Percentiles rank a stretch among this genome's conserved stretches.
Conservation (phyloP, 2,888 invertebrate genomes). For the Argyresthia albistria region DNA sequence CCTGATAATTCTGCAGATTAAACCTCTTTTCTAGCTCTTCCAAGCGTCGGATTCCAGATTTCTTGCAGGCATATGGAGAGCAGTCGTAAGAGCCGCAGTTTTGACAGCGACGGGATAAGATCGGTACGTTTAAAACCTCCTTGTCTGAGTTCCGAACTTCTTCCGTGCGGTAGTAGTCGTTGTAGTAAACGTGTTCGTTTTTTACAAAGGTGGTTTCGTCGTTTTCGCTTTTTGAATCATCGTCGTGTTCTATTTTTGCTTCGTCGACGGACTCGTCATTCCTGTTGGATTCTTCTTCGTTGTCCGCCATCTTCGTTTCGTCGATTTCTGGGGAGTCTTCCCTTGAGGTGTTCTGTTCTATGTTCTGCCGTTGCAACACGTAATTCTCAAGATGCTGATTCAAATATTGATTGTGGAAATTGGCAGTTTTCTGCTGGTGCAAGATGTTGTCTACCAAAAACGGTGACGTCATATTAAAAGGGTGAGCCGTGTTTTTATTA, state of each 20-base stretch:
- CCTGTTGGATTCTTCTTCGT: constrained; percentile 31
- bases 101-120: constrained; percentile 49
- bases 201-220: constrained; percentile 39
- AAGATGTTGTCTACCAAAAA: constrained; percentile 75
- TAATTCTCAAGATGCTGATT: constrained; percentile 65
- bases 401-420: constrained; percentile 64
- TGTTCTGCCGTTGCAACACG: constrained; percentile 41
- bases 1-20: constrained; percentile 46
- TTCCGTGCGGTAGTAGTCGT: constrained; percentile 32
- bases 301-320: constrained; percentile 33
- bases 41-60: constrained; percentile 48
- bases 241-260: constrained; percentile 39
- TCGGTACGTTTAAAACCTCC: constrained; percentile 52
- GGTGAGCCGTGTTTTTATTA: constrained; percentile 37
- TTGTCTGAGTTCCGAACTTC: constrained; percentile 25
- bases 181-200: constrained; percentile 39
- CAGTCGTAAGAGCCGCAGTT: constrained; percentile 71
- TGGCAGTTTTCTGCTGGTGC: constrained; percentile 68
- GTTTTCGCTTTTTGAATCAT: constrained; percentile 50
- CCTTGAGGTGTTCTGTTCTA: constrained; percentile 30
- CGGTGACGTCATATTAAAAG: constrained; percentile 71
- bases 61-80: constrained; percentile 61
- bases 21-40: constrained; percentile 61
- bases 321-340: constrained; percentile 54
- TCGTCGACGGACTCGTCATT: constrained; percentile 32